Evolutionary conservation across 2,888 invertebrate species (phyloP), one percentile per base, ranked within the genome.

Genomic region (Nephrotoma guestfalica): DNA sequence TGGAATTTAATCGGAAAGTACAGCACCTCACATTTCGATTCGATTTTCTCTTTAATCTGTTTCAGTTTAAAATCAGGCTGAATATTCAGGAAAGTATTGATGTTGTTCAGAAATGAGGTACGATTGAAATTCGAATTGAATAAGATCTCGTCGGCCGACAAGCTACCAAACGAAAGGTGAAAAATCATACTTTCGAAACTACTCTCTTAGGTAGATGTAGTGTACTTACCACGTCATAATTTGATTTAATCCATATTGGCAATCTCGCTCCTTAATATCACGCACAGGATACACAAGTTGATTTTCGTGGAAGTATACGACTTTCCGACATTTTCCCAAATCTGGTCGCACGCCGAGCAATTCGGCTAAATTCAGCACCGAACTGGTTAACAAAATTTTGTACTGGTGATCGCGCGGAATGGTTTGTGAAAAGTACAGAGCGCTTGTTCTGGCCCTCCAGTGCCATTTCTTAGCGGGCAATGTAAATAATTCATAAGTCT

Each of bases 261-360:
- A 94, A 90, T 96, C 96, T 87, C 95, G 91, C 83, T 94, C 93
- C 89, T 95, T 94, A 0, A 93, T 92, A 87, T 94, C 92, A 86
- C 93, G 92, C 13, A 94, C 93, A 0, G 96, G 96, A 91, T 96
- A 96, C 0, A 94, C 92, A 42, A 96, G 90, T 89, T 96, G 96
- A 90, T 96, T 96, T 90, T 96, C 96, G 90, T 96, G 96, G 89
- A 96, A 96, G 89, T 96, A 96, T 0, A 96, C 91, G 40, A 96
- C 92, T 91, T 96, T 96, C 51, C 92, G 92, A 45, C 93, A 90
- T 0, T 88, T 88, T 0, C 90, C 91, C 83, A 96, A 91, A 90
- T 95, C 95, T 2, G 94, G 93, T 71, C 95, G 91, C 4, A 96
- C 90, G 0, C 95, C 95, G 45, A 95, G 88, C 40, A 96, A 90